phyloP scores from a whole-genome alignment of 2,113 vertebrate species.

The Crotalus horridus region DNA sequence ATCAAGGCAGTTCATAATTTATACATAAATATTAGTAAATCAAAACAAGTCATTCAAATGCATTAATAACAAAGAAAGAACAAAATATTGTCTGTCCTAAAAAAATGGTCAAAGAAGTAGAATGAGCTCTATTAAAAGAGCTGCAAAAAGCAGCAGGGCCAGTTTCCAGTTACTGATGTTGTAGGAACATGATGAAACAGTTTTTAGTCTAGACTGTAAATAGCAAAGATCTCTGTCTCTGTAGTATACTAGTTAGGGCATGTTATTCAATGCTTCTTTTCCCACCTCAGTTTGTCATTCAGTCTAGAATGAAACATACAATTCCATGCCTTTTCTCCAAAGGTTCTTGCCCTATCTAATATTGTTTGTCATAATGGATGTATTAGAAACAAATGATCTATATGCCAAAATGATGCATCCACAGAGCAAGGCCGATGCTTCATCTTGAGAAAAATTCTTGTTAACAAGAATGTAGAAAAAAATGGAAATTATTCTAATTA shows the following conservation, averaged over 20 bases:
- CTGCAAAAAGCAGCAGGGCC: not conserved
- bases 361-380: not conserved
- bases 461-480: not conserved
- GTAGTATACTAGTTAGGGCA: not conserved
- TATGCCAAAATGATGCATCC: not conserved
- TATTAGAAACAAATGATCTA: not conserved
- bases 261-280: not conserved
- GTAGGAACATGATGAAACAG: not conserved
- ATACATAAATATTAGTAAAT: not conserved
- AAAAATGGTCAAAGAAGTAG: not conserved
- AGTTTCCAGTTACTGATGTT: not conserved
- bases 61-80: not conserved
- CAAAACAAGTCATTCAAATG: not conserved
- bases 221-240: not conserved
- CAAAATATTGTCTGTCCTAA: no score
- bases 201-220: not conserved
- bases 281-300: not conserved
- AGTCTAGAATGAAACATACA: not conserved
- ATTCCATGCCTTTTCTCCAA: not conserved
- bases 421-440: not conserved
- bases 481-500: conserved; percentile 10
- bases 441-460: not conserved
- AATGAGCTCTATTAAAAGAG: not conserved
- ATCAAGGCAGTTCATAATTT: not conserved
- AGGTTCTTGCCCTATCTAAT: not conserved